Evolutionary conservation across 2,113 vertebrate species (phyloP).

Genomic region (Mixornis gularis): DNA sequence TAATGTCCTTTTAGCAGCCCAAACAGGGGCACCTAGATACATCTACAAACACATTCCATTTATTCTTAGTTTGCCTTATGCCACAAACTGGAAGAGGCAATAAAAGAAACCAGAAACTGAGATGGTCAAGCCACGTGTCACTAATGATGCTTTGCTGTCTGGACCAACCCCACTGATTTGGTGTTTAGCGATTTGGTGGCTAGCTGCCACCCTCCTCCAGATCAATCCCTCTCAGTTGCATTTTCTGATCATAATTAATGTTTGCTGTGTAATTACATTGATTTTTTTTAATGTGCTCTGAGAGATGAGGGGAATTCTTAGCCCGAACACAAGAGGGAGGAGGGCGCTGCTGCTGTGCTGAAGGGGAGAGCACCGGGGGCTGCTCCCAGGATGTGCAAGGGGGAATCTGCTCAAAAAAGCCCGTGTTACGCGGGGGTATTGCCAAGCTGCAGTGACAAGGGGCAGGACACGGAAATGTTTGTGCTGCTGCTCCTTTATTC

Average conservation of each 20-base stretch:
- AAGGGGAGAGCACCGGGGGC: not conserved
- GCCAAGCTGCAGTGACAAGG: not conserved
- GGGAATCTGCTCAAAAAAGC: not conserved
- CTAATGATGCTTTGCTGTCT: not conserved
- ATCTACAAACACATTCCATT: not conserved
- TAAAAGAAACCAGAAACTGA: not conserved
- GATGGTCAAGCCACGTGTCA: not conserved
- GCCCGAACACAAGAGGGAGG: fast-evolving
- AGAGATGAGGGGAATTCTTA: constrained; percentile 20
- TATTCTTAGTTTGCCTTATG: not conserved
- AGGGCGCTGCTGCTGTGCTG: fast-evolving
- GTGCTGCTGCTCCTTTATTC: not conserved
- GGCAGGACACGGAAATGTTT: not conserved
- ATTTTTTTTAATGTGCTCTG: constrained; percentile 49
- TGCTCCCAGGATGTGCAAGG: not conserved
- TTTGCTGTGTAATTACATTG: constrained; percentile 58
- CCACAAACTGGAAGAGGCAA: not conserved
- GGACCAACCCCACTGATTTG: not conserved
- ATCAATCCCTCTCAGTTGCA: constrained; percentile 42
- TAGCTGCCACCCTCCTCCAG: not conserved
- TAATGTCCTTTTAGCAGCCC: not conserved
- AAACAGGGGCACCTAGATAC: not conserved
- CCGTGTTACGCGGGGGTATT: fast-evolving
- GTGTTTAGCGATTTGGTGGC: not conserved
- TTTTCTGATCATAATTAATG: constrained; percentile 59